Percentiles rank a stretch among this genome's conserved stretches.
Conservation (phyloP, 2,797 vertebrate genomes). For the Poecilia wingei region DNA sequence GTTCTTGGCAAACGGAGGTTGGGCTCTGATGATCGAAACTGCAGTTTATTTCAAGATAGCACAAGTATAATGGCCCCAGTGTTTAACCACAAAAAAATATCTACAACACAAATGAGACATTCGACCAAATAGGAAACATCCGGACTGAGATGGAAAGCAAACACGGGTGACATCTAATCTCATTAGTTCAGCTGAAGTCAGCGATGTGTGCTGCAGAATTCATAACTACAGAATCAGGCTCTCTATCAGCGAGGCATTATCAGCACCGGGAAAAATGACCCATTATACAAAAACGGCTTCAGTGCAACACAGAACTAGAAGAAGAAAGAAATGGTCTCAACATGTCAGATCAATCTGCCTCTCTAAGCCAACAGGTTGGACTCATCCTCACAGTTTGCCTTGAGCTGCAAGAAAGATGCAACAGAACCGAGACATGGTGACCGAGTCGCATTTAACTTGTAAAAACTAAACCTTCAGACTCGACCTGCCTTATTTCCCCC, state of each 20-base stretch:
- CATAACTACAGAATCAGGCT: conserved; percentile 20
- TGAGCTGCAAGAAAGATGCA: background rate
- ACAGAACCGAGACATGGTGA: background rate
- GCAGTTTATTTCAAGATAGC: conserved; percentile 28
- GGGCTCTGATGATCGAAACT: conserved; percentile 29
- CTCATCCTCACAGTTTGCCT: background rate
- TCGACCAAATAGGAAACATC: conserved; percentile 51
- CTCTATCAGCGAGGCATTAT: conserved; percentile 8
- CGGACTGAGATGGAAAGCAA: conserved; percentile 23
- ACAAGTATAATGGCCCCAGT: conserved; percentile 20
- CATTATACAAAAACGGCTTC: background rate
- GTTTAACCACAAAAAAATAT: conserved; percentile 18
- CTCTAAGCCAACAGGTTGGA: background rate
- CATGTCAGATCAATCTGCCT: background rate
- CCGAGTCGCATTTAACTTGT: background rate
- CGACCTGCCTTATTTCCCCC: background rate
- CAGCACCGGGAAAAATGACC: background rate
- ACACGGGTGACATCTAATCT: conserved; percentile 29
- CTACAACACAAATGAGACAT: conserved; percentile 41
- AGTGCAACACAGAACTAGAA: background rate
- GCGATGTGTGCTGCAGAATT: background rate
- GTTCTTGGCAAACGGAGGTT: conserved; percentile 25
- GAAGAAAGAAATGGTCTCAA: background rate
- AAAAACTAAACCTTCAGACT: background rate
- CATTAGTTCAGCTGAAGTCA: conserved; percentile 28